phyloP scores from a whole-genome alignment of 2,113 vertebrate genomes.

The Tragelaphus scriptus region DNA sequence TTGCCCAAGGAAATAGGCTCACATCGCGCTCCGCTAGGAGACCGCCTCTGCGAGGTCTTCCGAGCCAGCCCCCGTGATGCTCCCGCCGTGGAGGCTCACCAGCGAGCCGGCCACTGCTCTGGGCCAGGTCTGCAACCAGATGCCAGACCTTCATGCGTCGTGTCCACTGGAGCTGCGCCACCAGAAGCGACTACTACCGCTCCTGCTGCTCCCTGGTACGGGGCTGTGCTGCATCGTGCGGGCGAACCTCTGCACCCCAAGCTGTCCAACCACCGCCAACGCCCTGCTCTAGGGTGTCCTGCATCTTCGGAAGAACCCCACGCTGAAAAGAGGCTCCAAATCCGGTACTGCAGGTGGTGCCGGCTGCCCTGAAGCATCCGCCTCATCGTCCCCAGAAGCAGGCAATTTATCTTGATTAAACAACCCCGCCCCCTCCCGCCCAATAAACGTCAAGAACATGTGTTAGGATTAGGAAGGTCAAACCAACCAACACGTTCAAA shows the following conservation, averaged over 20 bases:
- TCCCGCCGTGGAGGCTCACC: not conserved
- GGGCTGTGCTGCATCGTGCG: not conserved
- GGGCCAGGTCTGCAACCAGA: not conserved
- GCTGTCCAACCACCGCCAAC: not conserved
- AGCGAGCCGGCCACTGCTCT: not conserved
- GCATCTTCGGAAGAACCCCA: not conserved
- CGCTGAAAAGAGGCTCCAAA: not conserved
- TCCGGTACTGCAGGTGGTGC: not conserved
- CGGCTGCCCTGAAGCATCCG: not conserved
- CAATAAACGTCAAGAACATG: not conserved
- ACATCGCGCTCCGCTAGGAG: not conserved
- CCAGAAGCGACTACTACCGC: not conserved
- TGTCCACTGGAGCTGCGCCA: not conserved
- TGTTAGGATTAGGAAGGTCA: not conserved
- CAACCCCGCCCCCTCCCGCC: not conserved
- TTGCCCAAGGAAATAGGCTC: not conserved
- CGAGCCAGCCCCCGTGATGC: not conserved
- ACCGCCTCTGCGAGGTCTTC: not conserved
- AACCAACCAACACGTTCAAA: not conserved
- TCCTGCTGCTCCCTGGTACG: not conserved
- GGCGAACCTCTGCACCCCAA: not conserved
- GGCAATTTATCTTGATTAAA: not conserved
- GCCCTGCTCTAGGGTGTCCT: not conserved
- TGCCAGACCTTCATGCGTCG: not conserved
- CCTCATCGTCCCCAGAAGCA: not conserved